phyloP scores from a whole-genome alignment of 2,113 vertebrate genomes.

The Hoplias malabaricus region DNA sequence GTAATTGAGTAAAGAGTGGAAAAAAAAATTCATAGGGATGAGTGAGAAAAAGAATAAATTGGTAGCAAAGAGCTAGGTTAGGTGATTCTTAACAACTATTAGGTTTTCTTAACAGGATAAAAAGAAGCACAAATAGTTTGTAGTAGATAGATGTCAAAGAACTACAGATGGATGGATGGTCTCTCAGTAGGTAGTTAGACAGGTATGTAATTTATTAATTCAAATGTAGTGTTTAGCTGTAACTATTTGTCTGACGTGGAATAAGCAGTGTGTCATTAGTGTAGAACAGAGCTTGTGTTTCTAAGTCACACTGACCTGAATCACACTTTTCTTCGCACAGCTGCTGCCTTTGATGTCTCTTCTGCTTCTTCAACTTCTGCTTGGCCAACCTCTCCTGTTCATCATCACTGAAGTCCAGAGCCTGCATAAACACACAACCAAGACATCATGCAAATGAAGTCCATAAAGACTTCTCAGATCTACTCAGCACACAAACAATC shows the following conservation, averaged over 20 bases:
- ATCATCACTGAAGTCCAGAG: slow-evolving; percentile 93
- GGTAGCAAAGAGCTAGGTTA: too few relatives aligned
- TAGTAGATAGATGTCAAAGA: too few relatives aligned
- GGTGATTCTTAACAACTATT: too few relatives aligned
- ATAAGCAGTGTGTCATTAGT: neutral
- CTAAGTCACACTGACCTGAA: slow-evolving; percentile 27
- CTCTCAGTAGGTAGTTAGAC: too few relatives aligned
- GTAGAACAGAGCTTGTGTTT: neutral
- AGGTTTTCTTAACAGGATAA: too few relatives aligned
- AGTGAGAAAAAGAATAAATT: too few relatives aligned
- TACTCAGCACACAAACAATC: neutral
- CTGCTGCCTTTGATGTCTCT: slow-evolving; percentile 61
- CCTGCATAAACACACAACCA: slow-evolving; percentile 67
- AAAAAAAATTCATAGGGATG: too few relatives aligned
- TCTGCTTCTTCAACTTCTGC: slow-evolving; percentile 75
- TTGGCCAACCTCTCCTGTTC: slow-evolving; percentile 87
- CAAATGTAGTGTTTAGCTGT: neutral
- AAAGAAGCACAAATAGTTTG: too few relatives aligned
- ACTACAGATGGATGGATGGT: too few relatives aligned
- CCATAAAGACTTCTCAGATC: neutral
- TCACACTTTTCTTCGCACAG: slow-evolving; percentile 34
- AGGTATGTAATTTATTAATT: too few relatives aligned
- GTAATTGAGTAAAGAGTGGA: too few relatives aligned
- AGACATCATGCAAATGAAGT: neutral
- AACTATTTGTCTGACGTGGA: neutral